phyloP scores from a whole-genome alignment of 2,797 vertebrate species.

The Chelmon rostratus region DNA sequence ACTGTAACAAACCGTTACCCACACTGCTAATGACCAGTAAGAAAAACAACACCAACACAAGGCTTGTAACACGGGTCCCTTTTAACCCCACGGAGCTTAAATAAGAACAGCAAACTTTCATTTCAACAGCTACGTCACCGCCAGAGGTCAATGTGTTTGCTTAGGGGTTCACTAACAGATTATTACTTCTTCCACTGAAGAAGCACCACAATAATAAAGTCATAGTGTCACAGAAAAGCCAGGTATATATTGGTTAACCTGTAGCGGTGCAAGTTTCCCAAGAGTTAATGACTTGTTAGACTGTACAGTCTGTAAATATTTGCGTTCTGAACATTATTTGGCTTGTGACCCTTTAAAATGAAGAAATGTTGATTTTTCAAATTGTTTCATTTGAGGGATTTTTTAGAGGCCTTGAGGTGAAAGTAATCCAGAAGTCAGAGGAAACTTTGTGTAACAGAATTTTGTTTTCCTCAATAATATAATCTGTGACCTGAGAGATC shows the following conservation, averaged over 20 bases:
- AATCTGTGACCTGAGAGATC: background rate
- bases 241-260: background rate
- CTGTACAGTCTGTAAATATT: conserved; percentile 17
- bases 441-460: background rate
- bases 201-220: background rate
- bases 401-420: background rate
- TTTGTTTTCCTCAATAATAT: background rate
- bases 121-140: background rate
- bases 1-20: conserved; percentile 19
- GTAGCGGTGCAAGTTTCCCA: background rate
- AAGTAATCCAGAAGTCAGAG: background rate
- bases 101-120: background rate
- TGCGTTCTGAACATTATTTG: background rate
- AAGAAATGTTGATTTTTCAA: background rate
- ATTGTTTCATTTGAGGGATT: background rate
- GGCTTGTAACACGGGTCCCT: background rate
- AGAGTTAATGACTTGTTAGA: background rate
- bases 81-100: conserved; percentile 24
- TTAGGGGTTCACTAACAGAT: background rate
- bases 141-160: background rate
- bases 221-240: conserved; percentile 6
- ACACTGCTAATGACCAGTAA: conserved; percentile 26
- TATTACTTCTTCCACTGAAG: background rate
- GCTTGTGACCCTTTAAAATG: conserved; percentile 12
- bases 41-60: background rate